Base-by-base conservation (phyloP, 2,888 invertebrate genomes). In the Troglohyphantes excavatus region DNA sequence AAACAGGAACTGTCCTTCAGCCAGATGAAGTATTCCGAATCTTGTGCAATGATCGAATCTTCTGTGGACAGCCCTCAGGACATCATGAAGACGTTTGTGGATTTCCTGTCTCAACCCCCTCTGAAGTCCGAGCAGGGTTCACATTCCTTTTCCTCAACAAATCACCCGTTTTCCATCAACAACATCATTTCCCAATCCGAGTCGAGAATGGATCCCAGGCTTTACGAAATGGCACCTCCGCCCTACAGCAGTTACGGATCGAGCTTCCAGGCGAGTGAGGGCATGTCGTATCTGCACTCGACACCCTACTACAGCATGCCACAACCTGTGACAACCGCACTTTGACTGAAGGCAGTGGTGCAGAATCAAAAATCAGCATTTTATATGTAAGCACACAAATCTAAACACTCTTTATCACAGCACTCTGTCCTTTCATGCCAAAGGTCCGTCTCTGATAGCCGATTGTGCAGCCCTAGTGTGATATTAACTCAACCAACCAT, bases 111-210 rank as follows among this genome's bases (percentile, higher is more conserved):
- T 13, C 33, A 29, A 0, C 70, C 26, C 7, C 29, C 72, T 17
- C 13, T 53, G 26, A 90, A 76, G 53, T 26, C 9, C 17, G 81
- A 89, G 2, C 19, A 23, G 0, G 65, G 85, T 0, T 46, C 63
- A 17, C 65, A 26, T 46, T 93, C 93, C 91, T 92, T 90, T 70
- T 91, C 90, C 59, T 81, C 93, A 29, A 93, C 93, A 91, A 93
- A 96, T 95, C 98, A 98, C 93, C 98, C 98, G 27, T 98, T 98
- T 95, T 97, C 97, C 93, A 98, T 98, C 94, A 98, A 97, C 93
- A 96, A 98, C 94, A 95, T 98, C 93, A 95, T 98, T 93, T 98
- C 98, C 13, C 75, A 76, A 82, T 72, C 79, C 19, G 91, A 91
- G 19, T 21, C 83, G 11, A 90, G 85, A 39, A 78, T 86, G 61